Percentiles rank a stretch among this genome's conserved stretches.
Evolutionary conservation across 2,888 invertebrate species (phyloP).

Genomic region (Hydropsyche betteni): DNA sequence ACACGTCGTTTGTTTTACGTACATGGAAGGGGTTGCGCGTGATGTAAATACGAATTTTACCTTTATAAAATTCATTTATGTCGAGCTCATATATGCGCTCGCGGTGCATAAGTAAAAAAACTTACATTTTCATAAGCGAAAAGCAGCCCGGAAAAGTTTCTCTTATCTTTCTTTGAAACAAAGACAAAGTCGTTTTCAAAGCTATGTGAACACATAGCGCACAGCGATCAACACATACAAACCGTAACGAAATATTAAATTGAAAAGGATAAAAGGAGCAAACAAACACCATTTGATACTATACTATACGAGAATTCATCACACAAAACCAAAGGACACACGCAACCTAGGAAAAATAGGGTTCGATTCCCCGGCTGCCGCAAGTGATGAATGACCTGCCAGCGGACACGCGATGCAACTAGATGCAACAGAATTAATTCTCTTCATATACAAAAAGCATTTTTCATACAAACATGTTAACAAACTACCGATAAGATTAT

Average conservation of each 20-base stretch:
- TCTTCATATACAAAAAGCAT: constrained; percentile 12
- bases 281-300: too few species aligned
- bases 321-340: constrained; percentile 1
- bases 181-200: not conserved
- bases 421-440: constrained; percentile 36
- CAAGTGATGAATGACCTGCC: constrained; percentile 33
- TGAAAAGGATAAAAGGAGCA: not conserved
- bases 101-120: constrained; percentile 4
- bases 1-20: too few species aligned
- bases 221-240: not conserved
- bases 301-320: not conserved
- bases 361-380: not conserved
- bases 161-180: not conserved
- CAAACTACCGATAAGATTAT: constrained; percentile 29
- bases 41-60: too few species aligned
- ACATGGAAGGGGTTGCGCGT: too few species aligned
- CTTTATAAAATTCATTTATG: too few species aligned
- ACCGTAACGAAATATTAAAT: not conserved
- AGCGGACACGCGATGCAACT: constrained; percentile 33
- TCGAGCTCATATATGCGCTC: not conserved
- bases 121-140: not conserved
- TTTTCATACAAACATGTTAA: constrained; percentile 32
- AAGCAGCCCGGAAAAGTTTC: not conserved
- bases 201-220: not conserved
- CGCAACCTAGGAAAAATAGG: constrained; percentile 3